A percentile compares a stretch with the other conserved stretches of the same genome.
phyloP scores from a whole-genome alignment of 2,888 invertebrate species.

The Acrobasis repandana region DNA sequence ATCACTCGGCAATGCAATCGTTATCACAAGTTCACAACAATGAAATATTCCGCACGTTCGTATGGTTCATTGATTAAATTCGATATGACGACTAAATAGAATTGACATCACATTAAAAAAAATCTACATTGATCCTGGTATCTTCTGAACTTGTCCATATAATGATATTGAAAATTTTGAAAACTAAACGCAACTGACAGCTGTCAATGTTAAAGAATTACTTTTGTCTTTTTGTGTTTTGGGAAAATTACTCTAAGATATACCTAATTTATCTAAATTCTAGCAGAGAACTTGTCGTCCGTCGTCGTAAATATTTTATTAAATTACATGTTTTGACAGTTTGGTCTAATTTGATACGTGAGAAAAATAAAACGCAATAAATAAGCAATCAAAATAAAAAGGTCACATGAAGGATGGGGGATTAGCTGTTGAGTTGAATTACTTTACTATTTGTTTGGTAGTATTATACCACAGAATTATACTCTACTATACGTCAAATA shows the following conservation, averaged over 20 bases:
- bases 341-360: no score
- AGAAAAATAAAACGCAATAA: no score
- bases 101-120: conserved; percentile 29
- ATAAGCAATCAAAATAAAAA: no score
- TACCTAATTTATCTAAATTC: no score
- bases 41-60: conserved; percentile 14
- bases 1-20: conserved; percentile 32
- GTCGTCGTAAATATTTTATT: no score
- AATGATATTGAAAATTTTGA: background rate
- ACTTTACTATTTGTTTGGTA: background rate
- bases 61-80: conserved; percentile 43
- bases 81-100: conserved; percentile 34
- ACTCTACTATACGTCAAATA: background rate
- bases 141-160: conserved; percentile 2
- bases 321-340: no score
- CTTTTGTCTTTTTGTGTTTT: no score
- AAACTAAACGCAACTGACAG: background rate
- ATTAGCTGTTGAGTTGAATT: no score
- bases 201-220: background rate
- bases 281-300: no score
- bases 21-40: conserved; percentile 28
- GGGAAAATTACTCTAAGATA: no score
- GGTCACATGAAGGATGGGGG: no score
- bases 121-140: conserved; percentile 19
- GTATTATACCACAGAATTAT: no score